Base-by-base conservation (phyloP, 2,888 invertebrate genomes). In the Balanococcus diminutus region DNA sequence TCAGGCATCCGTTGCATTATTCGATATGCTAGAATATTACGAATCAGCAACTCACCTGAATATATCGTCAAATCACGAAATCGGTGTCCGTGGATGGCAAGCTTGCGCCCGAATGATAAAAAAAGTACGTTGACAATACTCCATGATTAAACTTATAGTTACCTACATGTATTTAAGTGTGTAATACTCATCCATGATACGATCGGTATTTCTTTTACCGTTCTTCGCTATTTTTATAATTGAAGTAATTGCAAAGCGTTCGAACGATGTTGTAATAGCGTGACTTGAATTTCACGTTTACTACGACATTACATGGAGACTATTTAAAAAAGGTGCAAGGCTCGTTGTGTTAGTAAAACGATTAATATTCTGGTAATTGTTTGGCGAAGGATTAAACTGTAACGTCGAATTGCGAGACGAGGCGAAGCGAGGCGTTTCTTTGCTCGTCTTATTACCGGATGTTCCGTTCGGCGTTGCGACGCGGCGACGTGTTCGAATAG, bases 11-110 rank as follows among this genome's bases (percentile, higher is more conserved):
- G 94, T 95, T 88, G 94, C 96, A 72, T 90, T 97, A 85, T 96
- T 96, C 90, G 96, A 97, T 90, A 96, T 97, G 95, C 92, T 97
- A 87, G 97, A 97, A 89, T 97, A 95, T 90, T 97, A 97, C 90
- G 96, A 97, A 89, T 95, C 96, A 75, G 93, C 95, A 0, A 91
- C 92, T 0, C 92, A 93, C 88, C 90, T 97, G 87, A 94, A 95
- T 89, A 93, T 97, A 87, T 94, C 94, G 42, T 94, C 93, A 83
- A 96, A 96, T 90, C 91, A 93, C 87, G 92, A 92, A 88, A 95
- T 96, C 90, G 94, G 94, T 86, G 91, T 92, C 79, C 91, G 95
- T 67, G 96, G 96, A 11, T 97, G 96, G 96, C 94, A 94, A 89
- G 94, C 96, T 0, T 95, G 96, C 88, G 93, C 94, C 42, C 92